phyloP scores from a whole-genome alignment of 2,797 vertebrate species.

The Mormyrus proboscirostris region DNA sequence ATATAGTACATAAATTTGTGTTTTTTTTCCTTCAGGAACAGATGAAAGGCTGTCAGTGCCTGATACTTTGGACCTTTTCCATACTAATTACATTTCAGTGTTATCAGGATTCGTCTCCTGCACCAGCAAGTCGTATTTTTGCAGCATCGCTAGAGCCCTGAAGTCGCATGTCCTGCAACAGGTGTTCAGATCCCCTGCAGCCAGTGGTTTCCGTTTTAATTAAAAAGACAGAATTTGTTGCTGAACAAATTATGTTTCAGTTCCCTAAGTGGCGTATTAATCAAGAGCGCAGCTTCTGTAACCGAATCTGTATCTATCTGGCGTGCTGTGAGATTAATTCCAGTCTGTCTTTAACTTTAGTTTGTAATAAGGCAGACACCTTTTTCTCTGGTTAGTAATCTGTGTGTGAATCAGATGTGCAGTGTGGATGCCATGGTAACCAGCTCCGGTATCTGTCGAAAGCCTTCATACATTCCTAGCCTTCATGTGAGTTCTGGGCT shows the following conservation, averaged over 20 bases:
- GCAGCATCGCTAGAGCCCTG: not conserved
- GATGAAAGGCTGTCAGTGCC: not conserved
- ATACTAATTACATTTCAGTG: conserved; percentile 15
- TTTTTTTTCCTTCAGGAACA: not conserved
- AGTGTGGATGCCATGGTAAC: not conserved
- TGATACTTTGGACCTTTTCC: not conserved
- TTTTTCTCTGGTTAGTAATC: not conserved
- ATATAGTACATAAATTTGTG: not conserved
- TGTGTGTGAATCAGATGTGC: not conserved
- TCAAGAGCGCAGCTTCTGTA: not conserved
- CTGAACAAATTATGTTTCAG: not conserved
- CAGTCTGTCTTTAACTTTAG: not conserved
- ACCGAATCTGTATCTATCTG: not conserved
- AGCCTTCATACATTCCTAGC: not conserved
- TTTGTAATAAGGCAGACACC: not conserved
- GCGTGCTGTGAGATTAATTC: not conserved
- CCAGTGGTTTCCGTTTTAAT: conserved; percentile 13
- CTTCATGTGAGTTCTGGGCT: not conserved
- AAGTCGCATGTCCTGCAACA: not conserved
- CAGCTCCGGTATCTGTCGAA: not conserved
- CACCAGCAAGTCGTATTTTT: not conserved
- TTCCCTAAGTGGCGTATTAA: not conserved
- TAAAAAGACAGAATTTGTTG: conserved; percentile 5
- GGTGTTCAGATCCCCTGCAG: conserved; percentile 5
- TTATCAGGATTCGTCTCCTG: conserved; percentile 3